phyloP scores from a whole-genome alignment of 2,113 vertebrate genomes.

The Onychostoma macrolepis region DNA sequence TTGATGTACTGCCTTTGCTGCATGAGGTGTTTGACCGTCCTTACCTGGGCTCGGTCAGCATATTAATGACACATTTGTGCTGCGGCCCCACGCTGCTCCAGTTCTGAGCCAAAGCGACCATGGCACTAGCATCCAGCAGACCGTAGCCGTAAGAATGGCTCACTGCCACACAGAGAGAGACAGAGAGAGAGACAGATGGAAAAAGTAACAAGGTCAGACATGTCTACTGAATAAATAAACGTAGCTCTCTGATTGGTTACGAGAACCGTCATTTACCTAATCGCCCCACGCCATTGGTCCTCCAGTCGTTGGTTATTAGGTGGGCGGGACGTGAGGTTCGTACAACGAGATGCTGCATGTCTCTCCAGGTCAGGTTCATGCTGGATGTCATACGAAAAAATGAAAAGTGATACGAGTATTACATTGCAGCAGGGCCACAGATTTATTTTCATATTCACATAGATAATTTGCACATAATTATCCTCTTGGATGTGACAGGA shows the following conservation, averaged over 20 bases:
- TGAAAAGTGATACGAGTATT: conserved; percentile 19
- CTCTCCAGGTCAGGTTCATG: conserved; percentile 95
- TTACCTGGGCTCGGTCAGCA: conserved; percentile 88
- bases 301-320: conserved; percentile 92
- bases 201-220: conserved; percentile 16
- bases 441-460: conserved; percentile 31
- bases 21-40: conserved; percentile 43
- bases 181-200: neutral
- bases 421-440: conserved; percentile 39
- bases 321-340: conserved; percentile 86
- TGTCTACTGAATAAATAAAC: conserved; percentile 11
- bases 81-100: conserved; percentile 90
- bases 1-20: neutral
- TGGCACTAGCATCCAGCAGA: conserved; percentile 88
- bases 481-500: conserved; percentile 22
- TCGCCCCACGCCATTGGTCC: conserved; percentile 91
- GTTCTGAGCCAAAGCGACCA: conserved; percentile 92
- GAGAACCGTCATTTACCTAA: conserved; percentile 77
- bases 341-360: conserved; percentile 98
- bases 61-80: conserved; percentile 86
- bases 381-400: conserved; percentile 64
- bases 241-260: neutral
- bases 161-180: conserved; percentile 75
- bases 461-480: conserved; percentile 40
- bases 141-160: conserved; percentile 97